These are phyloP conservation scores for Mycteria americana DNA, from an alignment of 2,797 vertebrate species.

Conservation along the genomic window DNA sequence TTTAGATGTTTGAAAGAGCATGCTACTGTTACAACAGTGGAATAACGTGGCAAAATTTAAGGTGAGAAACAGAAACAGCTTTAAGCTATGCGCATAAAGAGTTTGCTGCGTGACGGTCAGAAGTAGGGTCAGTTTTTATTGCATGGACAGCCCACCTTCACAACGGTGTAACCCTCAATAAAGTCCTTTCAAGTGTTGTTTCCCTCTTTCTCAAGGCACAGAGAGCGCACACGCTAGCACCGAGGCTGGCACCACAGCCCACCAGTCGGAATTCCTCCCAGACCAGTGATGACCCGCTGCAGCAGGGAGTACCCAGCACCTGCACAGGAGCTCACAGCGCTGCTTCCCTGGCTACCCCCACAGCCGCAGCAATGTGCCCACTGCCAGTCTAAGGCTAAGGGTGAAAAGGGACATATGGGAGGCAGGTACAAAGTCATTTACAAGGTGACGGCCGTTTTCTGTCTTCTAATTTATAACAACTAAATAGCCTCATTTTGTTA, in stretches of 20 bases:
- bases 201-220: background rate
- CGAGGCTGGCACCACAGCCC: background rate
- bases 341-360: background rate
- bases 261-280: rapidly evolving
- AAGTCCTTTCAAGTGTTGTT: background rate
- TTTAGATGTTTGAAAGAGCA: background rate
- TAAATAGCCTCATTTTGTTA: background rate
- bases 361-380: rapidly evolving
- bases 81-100: background rate
- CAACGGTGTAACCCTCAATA: background rate
- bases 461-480: background rate
- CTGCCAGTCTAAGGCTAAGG: too few species aligned
- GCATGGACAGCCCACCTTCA: background rate
- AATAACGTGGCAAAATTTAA: background rate
- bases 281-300: background rate
- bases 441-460: background rate
- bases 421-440: background rate
- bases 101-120: background rate
- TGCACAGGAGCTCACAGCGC: rapidly evolving
- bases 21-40: background rate
- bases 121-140: background rate
- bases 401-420: background rate
- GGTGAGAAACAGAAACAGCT: background rate
- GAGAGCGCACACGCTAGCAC: rapidly evolving
- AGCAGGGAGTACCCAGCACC: background rate